These are phyloP conservation scores for Catharus fuscescens DNA, from an alignment of 2,113 vertebrate genomes.

Conservation along the genomic window DNA sequence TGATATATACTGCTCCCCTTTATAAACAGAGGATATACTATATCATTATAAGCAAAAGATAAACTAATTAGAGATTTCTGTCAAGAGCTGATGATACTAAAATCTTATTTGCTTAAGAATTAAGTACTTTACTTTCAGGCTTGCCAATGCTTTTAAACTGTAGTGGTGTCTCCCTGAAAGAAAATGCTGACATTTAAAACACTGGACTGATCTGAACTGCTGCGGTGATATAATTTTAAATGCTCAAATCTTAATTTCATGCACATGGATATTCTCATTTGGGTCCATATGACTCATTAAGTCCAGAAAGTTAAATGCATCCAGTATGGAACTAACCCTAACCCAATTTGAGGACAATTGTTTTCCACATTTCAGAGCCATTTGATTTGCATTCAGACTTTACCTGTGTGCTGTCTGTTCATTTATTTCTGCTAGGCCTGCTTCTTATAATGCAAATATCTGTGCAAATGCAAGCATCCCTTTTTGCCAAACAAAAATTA, in stretches of 20 bases:
- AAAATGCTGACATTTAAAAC: background rate
- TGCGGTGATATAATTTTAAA: background rate
- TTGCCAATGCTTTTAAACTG: background rate
- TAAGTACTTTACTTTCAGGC: background rate
- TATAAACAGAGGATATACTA: background rate
- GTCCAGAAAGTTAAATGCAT: constrained; percentile 2
- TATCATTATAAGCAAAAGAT: constrained; percentile 3
- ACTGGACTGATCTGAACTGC: background rate
- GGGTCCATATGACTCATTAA: background rate
- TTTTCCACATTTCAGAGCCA: background rate
- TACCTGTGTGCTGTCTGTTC: background rate
- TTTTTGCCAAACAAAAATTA: background rate
- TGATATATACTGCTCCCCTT: background rate
- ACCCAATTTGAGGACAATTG: background rate
- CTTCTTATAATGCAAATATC: background rate
- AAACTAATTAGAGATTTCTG: constrained; percentile 28
- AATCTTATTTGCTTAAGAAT: constrained; percentile 1
- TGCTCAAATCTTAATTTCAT: constrained; percentile 7
- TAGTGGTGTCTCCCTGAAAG: background rate
- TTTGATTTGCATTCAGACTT: background rate
- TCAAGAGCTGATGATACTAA: constrained; percentile 12
- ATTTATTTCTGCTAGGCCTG: background rate
- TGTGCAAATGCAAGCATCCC: background rate
- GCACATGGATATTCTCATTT: constrained; percentile 9
- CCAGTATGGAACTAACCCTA: background rate